Percentiles rank a stretch among this genome's conserved stretches.
phyloP scores from a whole-genome alignment of 2,113 vertebrate species.

The Ranitomeya variabilis region DNA sequence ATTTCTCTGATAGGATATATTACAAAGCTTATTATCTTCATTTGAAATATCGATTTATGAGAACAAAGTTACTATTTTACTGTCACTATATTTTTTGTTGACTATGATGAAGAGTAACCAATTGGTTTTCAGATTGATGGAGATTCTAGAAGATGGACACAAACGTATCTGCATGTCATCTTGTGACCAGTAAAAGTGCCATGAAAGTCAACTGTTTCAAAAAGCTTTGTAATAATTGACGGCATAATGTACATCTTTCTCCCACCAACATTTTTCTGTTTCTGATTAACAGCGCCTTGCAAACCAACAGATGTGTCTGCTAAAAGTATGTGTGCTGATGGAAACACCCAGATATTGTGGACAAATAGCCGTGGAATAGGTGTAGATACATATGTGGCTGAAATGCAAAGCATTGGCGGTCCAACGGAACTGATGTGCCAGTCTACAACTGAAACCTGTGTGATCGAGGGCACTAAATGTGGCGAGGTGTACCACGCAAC shows the following conservation, averaged over 20 bases:
- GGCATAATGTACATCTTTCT: background rate
- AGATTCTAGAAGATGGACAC: no score
- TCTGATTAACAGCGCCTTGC: slow-evolving; percentile 23
- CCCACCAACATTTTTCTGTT: background rate
- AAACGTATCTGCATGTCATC: background rate
- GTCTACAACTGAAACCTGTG: slow-evolving; percentile 7
- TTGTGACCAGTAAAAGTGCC: background rate
- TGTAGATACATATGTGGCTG: slow-evolving; percentile 27
- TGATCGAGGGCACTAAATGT: slow-evolving; percentile 13
- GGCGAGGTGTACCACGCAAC: slow-evolving; percentile 16
- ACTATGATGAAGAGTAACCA: background rate
- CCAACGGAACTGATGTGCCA: slow-evolving; percentile 7
- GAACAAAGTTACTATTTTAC: background rate
- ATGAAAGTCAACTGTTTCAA: background rate
- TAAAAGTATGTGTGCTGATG: slow-evolving; percentile 10
- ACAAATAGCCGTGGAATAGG: background rate
- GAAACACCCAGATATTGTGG: slow-evolving; percentile 32
- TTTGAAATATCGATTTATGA: no score
- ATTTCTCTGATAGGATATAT: no score
- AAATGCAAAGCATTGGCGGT: background rate
- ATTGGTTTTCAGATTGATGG: background rate
- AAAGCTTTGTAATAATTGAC: no score
- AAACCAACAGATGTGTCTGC: slow-evolving; percentile 14
- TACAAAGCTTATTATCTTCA: no score
- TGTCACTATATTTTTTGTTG: background rate